Base-by-base conservation (phyloP, 2,797 vertebrate genomes). In the Miichthys miiuy region DNA sequence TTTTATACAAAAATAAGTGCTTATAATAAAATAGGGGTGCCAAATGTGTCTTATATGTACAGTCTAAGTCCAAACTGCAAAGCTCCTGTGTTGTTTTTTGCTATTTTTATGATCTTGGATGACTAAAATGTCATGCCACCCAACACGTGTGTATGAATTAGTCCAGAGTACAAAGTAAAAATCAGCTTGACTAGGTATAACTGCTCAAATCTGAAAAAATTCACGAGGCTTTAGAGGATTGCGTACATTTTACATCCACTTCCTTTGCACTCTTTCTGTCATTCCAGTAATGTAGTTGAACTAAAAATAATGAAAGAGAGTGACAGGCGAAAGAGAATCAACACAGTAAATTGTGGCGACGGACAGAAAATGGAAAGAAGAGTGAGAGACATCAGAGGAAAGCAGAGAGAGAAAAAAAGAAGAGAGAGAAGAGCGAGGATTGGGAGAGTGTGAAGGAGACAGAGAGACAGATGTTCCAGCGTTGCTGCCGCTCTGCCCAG, bases 401-500 rank as follows among this genome's bases (percentile, higher is more conserved):
- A 63, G 34, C 27, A 64, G 14, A 65, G 13, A 91, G 55, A 34
- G 30, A 34, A 34, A 48, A 57, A 13, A 17, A 34, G 5, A 48
- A 61, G 10, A 77, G 64, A 78, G 41, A 54, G 47, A 38, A 72
- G 68, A 67, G 44, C 68, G 58, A 62, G 21, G 75, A 42, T 9
- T 50, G 52, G 5, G 54, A 5, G 51, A 77, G 70, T 42, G 74
- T 51, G 64, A 76, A 47, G 20, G 68, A 62, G 55, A 80, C 44
- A 81, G 50, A 81, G 65, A 79, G 81, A 82, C 78, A 84, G 75
- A 88, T 82, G 84, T 87, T 85, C 70, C 76, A 72, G 80, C 16
- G 72, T 42, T 47, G 48, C 48, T 57, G 82, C 73, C 34, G 62
- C 83, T 65, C 74, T 87, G 80, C 75, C 68, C 56, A 41, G 65